Base-by-base conservation (phyloP, 2,888 invertebrate genomes). In the Esperia sulphurella region DNA sequence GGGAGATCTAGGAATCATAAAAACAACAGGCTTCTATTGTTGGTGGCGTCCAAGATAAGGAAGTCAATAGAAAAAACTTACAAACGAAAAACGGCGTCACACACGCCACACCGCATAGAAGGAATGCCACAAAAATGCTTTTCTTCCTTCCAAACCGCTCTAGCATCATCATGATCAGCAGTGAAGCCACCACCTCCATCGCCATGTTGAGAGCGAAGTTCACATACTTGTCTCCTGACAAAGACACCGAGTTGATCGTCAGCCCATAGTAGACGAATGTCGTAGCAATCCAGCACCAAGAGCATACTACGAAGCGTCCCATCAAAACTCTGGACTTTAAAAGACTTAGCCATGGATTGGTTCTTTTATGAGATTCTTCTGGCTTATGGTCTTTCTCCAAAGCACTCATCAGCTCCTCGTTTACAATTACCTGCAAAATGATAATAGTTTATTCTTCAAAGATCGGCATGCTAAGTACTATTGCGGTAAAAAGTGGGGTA, bases 231-330 rank as follows among this genome's bases (percentile, higher is more conserved):
- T 95, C 92, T 7, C 95, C 95, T 9, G 92, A 90, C 40, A 96
- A 81, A 3, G 93, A 81, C 6, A 95, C 94, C 0, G 95, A 93
- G 82, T 94, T 95, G 59, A 96, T 86, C 14, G 94, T 94, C 38
- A 96, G 83, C 0, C 96, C 96, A 71, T 95, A 96, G 81, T 95
- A 96, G 7, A 95, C 93, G 65, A 96, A 93, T 0, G 94, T 91
- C 57, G 93, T 93, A 1, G 94, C 92, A 8, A 93, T 89, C 95
- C 95, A 95, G 75, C 94, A 94, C 75, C 82, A 83, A 49, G 71
- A 61, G 64, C 81, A 80, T 14, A 73, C 58, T 8, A 60, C 65
- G 56, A 86, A 71, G 40, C 86, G 74, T 10, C 55, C 21, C 68
- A 79, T 35, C 52, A 88, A 71, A 51, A 71, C 71, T 14, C 78